Evolutionary conservation across 2,113 vertebrate species (phyloP), one percentile per base, ranked within the genome.

Genomic region (Cephalopholis sonnerati): DNA sequence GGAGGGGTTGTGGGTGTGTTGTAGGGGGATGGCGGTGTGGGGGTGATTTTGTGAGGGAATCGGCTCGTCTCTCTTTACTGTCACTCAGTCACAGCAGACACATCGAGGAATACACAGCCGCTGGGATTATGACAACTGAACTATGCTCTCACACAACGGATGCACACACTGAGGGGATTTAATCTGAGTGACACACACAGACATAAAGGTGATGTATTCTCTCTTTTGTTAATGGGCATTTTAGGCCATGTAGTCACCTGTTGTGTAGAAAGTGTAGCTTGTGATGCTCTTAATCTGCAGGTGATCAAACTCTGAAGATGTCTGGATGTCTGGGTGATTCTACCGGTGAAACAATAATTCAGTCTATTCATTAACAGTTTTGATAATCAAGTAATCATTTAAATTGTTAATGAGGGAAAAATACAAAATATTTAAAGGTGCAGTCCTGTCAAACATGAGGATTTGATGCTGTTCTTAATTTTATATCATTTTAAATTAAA

Each of bases 1-100:
- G 90, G 91, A 90, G 92, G 84, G 73, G 0, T 81, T 82, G 67
- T 93, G 93, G 91, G 91, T 81, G 87, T 90, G 88, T 71, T 55
- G 29, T 24, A 13, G 72, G 73, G 81, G 27, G 57, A 9, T 20
- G 71, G 32, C 32, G 7, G 4, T 36, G 32, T 36, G 29, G 64
- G 61, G 67, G 51, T 25, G 81, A 65, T 76, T 87, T 79, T 85
- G 77, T 53, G 55, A 88, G 90, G 84, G 85, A 86, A 72, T 83
- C 80, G 12, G 66, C 78, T 84, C 51, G 24, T n/a, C 83, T 82
- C 85, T 75, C 83, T 79, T 51, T 80, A 58, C 90, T 91, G 91
- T 92, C 87, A 93, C 59, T 93, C 90, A 92, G 89, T 91, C 82
- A 71, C 66, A 71, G 67, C 76, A 77, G 79, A 87, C 65, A 32